Evolutionary conservation across 2,888 invertebrate species (phyloP).

Genomic region (Eupelmus urozonus): DNA sequence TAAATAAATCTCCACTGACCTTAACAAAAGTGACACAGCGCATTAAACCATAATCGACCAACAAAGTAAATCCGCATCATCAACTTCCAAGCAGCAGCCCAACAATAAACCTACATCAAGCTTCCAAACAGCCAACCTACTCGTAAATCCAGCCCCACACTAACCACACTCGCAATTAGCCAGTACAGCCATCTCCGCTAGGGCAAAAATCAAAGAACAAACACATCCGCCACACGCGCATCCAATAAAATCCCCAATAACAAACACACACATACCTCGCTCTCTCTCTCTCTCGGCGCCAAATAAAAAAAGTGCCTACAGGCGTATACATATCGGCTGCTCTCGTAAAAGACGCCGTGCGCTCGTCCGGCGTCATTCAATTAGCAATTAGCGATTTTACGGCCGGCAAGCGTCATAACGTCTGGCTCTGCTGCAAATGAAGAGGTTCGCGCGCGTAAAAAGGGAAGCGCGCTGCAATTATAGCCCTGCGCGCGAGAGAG

Average conservation of each 20-base stretch:
- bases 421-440: conserved; percentile 32
- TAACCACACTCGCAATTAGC: too few relatives aligned
- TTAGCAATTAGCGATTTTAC: conserved; percentile 58
- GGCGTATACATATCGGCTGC: conserved; percentile 38
- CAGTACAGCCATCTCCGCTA: too few relatives aligned
- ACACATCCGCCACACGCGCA: too few relatives aligned
- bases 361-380: conserved; percentile 47
- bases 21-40: too few relatives aligned
- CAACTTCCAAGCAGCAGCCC: too few relatives aligned
- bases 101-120: too few relatives aligned
- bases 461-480: neutral
- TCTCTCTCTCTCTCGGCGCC: neutral
- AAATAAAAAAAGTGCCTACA: neutral
- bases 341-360: conserved; percentile 32
- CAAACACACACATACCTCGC: neutral
- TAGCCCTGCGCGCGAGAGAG: conserved; percentile 19
- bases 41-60: too few relatives aligned
- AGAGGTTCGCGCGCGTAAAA: conserved; percentile 22
- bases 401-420: conserved; percentile 41
- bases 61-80: too few relatives aligned
- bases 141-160: too few relatives aligned
- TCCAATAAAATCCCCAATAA: conserved; percentile 13
- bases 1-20: too few relatives aligned
- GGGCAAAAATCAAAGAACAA: too few relatives aligned
- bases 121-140: too few relatives aligned